phyloP scores from a whole-genome alignment of 1,140 invertebrate genomes.

The Odontomachus brunneus region DNA sequence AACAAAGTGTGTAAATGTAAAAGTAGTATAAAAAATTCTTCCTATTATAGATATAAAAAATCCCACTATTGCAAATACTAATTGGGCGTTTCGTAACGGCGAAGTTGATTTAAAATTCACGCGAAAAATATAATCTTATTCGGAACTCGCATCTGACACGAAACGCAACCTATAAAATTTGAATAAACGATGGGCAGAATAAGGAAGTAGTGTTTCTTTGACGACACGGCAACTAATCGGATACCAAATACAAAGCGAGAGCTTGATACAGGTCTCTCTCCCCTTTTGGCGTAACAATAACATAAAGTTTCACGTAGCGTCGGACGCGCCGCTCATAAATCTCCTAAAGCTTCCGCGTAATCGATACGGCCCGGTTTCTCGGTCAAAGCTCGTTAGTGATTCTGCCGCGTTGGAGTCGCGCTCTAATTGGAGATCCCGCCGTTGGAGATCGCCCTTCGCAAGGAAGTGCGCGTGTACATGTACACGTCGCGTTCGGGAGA shows the following conservation, averaged over 20 bases:
- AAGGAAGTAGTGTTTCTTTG: neutral
- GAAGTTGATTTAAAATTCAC: no score
- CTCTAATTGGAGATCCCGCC: conserved; percentile 70
- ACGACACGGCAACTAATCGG: neutral
- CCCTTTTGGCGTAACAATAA: conserved; percentile 18
- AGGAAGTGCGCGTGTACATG: conserved; percentile 20
- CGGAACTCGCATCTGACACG: no score
- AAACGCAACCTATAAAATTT: neutral
- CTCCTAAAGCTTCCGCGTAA: conserved; percentile 58
- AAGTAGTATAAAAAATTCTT: no score
- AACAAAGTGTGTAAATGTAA: no score
- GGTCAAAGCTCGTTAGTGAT: conserved; percentile 72
- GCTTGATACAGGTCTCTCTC: no score
- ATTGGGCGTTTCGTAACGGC: no score
- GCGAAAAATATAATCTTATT: no score
- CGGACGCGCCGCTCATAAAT: conserved; percentile 58
- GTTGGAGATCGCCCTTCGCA: conserved; percentile 50
- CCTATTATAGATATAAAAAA: no score
- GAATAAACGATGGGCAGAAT: neutral
- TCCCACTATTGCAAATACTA: no score
- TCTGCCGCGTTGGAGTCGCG: conserved; percentile 64
- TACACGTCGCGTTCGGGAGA: conserved; percentile 51
- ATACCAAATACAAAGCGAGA: neutral
- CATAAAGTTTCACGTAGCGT: neutral
- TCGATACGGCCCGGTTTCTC: conserved; percentile 69